Evolutionary conservation across 2,113 vertebrate genomes (phyloP), one percentile per base, ranked within the genome.

Genomic region (Hucho hucho): DNA sequence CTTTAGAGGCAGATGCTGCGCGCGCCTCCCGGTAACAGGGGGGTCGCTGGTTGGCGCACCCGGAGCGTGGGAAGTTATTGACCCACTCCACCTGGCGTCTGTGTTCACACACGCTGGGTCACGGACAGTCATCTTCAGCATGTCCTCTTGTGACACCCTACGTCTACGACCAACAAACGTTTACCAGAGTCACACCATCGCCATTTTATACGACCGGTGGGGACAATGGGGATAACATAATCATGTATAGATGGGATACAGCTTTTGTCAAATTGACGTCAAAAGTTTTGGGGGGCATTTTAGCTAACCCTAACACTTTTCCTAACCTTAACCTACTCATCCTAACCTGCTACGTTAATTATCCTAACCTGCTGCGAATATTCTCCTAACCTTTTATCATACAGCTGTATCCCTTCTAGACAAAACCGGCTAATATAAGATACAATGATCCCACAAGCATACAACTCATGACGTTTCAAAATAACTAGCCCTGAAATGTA

Each of bases 31-130:
- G 84, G 76, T 88, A 79, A 86, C 82, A 81, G 80, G 85, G 84
- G 86, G 84, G 83, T 80, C 79, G 53, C 73, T 53, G 69, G 70
- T 37, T 65, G 64, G 69, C 71, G 22, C 59, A 70, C 75, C 84
- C 80, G 84, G 87, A 78, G 84, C 86, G 81, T 89, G 87, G 88
- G 84, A 88, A 89, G 86, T 80, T 87, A 84, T 88, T 89, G 83
- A 84, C 87, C 81, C 81, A 74, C 85, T 90, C 86, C 92, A 92
- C 91, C 92, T 92, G 91, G 89, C 83, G 73, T 72, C 73, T 83
- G 43, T 71, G 26, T 63, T 47, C 75, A 65, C 46, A 73, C 72
- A 32, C 46, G 56, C 83, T 65, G 78, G 37, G 20, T 46, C 67
- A 69, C n/a, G n/a, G 20, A 69, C 67, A 14, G 32, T 46, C 37